These are phyloP conservation scores for Manacus vitellinus DNA, from an alignment of 2,113 vertebrate species.

Conservation along the genomic window DNA sequence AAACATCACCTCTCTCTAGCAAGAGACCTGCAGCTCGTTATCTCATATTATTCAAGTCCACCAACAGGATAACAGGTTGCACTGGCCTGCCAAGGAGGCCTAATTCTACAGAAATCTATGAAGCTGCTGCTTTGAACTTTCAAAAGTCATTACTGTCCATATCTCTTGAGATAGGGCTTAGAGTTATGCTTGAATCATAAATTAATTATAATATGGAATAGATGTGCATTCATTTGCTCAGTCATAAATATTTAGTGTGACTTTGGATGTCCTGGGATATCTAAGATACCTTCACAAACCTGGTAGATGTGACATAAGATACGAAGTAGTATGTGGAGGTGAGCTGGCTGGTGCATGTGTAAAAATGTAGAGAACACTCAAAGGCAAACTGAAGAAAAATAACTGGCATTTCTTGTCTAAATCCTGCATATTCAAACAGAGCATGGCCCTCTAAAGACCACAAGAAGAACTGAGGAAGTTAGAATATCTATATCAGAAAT, in stretches of 20 bases:
- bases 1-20: neutral
- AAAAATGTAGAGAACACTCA: neutral
- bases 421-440: neutral
- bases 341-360: neutral
- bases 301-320: neutral
- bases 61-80: neutral
- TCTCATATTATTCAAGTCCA: neutral
- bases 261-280: neutral
- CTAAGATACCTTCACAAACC: neutral
- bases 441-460: neutral
- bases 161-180: neutral
- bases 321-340: neutral
- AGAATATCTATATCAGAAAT: rapidly evolving
- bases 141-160: neutral
- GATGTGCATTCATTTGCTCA: neutral
- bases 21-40: neutral
- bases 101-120: neutral
- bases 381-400: neutral
- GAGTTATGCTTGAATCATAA: neutral
- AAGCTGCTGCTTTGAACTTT: neutral
- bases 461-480: neutral
- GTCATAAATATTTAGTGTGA: neutral
- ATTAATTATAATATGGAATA: neutral
- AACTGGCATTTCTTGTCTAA: neutral
- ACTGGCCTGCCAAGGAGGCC: rapidly evolving